Percentiles rank a stretch among this genome's conserved stretches.
Conservation (phyloP, 2,113 vertebrate species). For the Cyphomyrus plagiostoma region DNA sequence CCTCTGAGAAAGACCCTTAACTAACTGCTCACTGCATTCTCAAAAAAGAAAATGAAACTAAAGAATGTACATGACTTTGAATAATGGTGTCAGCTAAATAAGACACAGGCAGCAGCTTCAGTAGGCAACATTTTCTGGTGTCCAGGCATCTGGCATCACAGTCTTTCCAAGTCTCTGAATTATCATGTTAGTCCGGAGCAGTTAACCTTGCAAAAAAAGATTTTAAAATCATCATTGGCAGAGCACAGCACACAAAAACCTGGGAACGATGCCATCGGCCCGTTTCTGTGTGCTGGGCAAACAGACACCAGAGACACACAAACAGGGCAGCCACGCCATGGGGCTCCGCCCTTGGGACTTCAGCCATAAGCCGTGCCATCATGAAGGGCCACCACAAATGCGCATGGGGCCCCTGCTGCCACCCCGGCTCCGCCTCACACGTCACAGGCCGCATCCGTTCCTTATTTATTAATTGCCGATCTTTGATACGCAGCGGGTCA, state of each 20-base stretch:
- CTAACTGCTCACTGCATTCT: neutral
- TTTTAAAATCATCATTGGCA: neutral
- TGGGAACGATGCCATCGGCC: constrained; percentile 30
- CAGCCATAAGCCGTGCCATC: neutral
- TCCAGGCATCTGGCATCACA: neutral
- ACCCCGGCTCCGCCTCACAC: too few species aligned
- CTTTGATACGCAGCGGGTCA: neutral
- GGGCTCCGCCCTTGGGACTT: constrained; percentile 11
- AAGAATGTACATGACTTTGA: neutral
- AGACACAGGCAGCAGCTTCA: neutral
- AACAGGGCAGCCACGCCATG: neutral
- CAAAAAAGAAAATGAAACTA: neutral
- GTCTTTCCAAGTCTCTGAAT: neutral
- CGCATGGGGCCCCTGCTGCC: neutral
- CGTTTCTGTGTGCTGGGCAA: constrained; percentile 31
- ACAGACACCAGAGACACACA: constrained; percentile 33
- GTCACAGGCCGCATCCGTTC: neutral
- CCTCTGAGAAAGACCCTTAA: neutral
- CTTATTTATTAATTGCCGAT: neutral
- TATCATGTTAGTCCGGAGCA: neutral
- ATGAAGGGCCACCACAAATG: neutral
- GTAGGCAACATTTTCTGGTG: neutral
- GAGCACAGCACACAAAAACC: neutral
- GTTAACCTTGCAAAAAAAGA: neutral
- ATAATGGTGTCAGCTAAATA: neutral